Conservation (phyloP, 1,140 invertebrate genomes). For the Drosophila saltans region DNA sequence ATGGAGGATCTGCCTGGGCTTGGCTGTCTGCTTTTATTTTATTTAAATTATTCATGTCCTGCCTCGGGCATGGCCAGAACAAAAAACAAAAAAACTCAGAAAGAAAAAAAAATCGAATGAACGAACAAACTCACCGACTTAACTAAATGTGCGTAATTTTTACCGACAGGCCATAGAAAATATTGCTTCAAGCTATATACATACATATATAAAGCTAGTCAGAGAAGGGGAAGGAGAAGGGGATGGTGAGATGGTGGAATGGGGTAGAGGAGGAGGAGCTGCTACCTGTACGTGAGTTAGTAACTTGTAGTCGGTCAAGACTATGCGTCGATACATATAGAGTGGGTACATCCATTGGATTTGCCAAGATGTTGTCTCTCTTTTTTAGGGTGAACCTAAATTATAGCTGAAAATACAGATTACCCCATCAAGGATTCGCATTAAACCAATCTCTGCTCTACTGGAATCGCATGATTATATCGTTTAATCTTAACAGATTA, state of each 20-base stretch:
- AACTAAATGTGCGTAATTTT: constrained; percentile 80
- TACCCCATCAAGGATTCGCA: too few species aligned
- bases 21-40: constrained; percentile 18
- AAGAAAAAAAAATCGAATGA: constrained; percentile 9
- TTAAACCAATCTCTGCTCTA: too few species aligned
- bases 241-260: background rate
- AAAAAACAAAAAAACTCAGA: constrained; percentile 23
- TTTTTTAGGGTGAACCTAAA: background rate
- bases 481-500: too few species aligned
- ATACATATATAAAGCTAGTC: background rate
- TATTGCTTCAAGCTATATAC: constrained; percentile 57
- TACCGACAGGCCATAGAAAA: constrained; percentile 75
- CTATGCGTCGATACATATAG: constrained; percentile 25
- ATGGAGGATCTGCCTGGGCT: constrained; percentile 42
- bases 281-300: constrained; percentile 62
- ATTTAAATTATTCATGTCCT: constrained; percentile 78
- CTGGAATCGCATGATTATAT: too few species aligned
- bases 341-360: constrained; percentile 25
- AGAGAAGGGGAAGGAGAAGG: background rate
- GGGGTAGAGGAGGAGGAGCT: background rate
- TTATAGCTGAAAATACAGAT: too few species aligned
- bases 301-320: constrained; percentile 59
- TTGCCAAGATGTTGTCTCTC: constrained; percentile 7
- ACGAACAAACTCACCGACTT: constrained; percentile 51
- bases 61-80: constrained; percentile 58